phyloP scores from a whole-genome alignment of 92 coral and sea anemone genomes.

The Porites lobata region DNA sequence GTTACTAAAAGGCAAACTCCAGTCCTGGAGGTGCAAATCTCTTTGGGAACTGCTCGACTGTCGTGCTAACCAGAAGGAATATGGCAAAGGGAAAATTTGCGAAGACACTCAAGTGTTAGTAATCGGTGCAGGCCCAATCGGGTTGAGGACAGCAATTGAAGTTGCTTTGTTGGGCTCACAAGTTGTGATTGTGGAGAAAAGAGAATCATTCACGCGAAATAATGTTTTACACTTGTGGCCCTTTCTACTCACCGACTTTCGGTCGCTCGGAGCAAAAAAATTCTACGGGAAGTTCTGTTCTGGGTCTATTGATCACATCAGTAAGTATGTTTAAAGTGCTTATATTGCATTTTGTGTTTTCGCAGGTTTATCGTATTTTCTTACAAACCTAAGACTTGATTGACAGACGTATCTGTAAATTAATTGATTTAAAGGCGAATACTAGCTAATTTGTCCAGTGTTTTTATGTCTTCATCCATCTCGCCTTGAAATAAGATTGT shows the following conservation, averaged over 20 bases:
- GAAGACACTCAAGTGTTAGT: conserved; percentile 92
- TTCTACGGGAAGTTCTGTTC: conserved; percentile 98
- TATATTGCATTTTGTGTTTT: background rate
- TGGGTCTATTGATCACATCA: conserved; percentile 94
- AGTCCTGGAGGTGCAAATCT: conserved; percentile 95
- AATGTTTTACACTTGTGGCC: conserved; percentile 99
- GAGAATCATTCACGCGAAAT: conserved; percentile 85
- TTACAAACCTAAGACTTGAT: background rate
- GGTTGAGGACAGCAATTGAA: conserved; percentile 95
- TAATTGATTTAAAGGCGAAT: background rate
- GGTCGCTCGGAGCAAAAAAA: conserved; percentile 97
- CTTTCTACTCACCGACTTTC: conserved; percentile 89
- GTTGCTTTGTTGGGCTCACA: conserved; percentile 94
- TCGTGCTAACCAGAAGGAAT: conserved; percentile 92
- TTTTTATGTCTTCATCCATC: background rate
- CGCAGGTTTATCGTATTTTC: background rate
- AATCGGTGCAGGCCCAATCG: conserved; percentile 96
- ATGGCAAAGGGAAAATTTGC: conserved; percentile 90
- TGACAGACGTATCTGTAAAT: background rate
- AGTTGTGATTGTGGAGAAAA: conserved; percentile 92
- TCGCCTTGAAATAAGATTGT: background rate
- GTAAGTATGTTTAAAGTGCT: conserved; percentile 66
- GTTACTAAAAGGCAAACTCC: conserved; percentile 82
- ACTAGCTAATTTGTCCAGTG: background rate
- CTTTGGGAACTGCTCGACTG: conserved; percentile 93